phyloP scores from a whole-genome alignment of 2,888 invertebrate genomes.

The Tenodera sinensis region DNA sequence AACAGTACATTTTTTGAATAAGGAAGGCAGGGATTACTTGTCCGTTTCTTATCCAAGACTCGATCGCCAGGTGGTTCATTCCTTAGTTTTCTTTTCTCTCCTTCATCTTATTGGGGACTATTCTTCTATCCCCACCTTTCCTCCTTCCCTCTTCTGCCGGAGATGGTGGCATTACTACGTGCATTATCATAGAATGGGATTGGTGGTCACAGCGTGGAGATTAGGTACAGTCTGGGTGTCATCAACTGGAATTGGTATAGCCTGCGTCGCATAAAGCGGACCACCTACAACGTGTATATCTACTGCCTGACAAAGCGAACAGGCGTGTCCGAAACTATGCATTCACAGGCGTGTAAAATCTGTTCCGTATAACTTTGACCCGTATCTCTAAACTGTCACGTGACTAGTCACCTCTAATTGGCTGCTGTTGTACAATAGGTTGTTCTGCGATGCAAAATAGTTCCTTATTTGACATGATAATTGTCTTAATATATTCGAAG shows the following conservation, averaged over 20 bases:
- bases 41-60: conserved; percentile 3
- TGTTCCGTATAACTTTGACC: too few relatives aligned
- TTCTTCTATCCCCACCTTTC: background rate
- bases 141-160: background rate
- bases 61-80: conserved; percentile 13
- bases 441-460: too few relatives aligned
- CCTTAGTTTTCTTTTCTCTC: background rate
- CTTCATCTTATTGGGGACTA: conserved; percentile 5
- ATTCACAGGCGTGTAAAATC: too few relatives aligned
- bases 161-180: background rate
- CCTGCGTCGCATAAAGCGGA: background rate
- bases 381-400: too few relatives aligned
- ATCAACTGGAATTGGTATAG: background rate
- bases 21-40: background rate
- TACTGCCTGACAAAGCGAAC: too few relatives aligned
- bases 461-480: too few relatives aligned
- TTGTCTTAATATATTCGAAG: too few relatives aligned
- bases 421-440: too few relatives aligned
- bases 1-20: background rate
- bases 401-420: too few relatives aligned
- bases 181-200: conserved; percentile 17
- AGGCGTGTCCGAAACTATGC: too few relatives aligned
- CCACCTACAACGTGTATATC: background rate
- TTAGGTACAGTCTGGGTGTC: background rate
- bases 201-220: background rate